phyloP scores from a whole-genome alignment of 1,140 invertebrate species.

The Papilio machaon region DNA sequence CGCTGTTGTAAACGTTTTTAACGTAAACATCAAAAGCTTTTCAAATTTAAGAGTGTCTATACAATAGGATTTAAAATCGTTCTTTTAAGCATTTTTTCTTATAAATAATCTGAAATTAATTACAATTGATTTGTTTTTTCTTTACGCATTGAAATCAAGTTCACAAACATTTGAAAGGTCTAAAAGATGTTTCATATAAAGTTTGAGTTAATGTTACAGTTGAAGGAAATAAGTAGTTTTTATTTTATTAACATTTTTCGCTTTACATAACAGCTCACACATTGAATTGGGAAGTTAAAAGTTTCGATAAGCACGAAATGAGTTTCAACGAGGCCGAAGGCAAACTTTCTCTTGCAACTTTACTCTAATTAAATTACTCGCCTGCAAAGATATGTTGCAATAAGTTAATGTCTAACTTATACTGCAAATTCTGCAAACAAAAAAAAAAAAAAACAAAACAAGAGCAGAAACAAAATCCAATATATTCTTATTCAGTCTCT shows the following conservation, averaged over 20 bases:
- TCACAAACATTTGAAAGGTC: too few relatives aligned
- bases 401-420: constrained; percentile 12
- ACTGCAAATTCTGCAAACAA: constrained; percentile 34
- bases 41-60: neutral
- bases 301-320: constrained; percentile 37
- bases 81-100: neutral
- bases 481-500: neutral
- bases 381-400: constrained; percentile 1
- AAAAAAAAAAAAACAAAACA: constrained; percentile 44
- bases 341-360: constrained; percentile 38
- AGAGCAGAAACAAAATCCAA: neutral
- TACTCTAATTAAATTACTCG: constrained; percentile 32
- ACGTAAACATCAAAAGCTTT: constrained; percentile 37
- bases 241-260: neutral
- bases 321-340: constrained; percentile 32
- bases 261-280: constrained; percentile 21
- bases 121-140: neutral
- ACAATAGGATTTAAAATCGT: neutral
- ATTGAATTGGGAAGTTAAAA: constrained; percentile 34
- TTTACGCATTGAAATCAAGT: too few relatives aligned
- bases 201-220: too few relatives aligned
- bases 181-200: too few relatives aligned
- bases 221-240: neutral
- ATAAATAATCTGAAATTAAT: neutral
- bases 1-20: constrained; percentile 30